These are phyloP conservation scores for Lasioglossum morio DNA, from an alignment of 2,888 invertebrate species.

Conservation along the genomic window DNA sequence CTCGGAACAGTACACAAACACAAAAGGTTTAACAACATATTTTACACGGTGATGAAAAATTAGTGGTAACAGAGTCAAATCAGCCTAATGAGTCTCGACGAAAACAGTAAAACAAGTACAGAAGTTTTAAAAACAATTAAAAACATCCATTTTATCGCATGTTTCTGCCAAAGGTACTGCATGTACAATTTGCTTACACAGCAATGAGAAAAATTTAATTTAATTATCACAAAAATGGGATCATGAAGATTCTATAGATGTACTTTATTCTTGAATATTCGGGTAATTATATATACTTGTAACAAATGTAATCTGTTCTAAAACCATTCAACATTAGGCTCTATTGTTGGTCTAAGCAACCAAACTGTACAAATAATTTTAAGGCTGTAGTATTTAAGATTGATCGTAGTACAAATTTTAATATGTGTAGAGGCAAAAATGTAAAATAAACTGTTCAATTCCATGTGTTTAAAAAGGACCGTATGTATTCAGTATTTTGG, in stretches of 20 bases:
- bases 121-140: neutral
- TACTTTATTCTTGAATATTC: neutral
- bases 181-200: neutral
- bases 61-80: neutral
- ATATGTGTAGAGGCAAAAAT: neutral
- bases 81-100: neutral
- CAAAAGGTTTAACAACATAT: neutral
- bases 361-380: neutral
- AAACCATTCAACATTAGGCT: neutral
- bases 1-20: neutral
- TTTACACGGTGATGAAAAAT: neutral
- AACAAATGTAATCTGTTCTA: neutral
- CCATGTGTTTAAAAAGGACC: neutral
- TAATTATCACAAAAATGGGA: neutral
- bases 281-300: neutral
- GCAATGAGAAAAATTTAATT: neutral
- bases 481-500: neutral
- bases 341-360: neutral
- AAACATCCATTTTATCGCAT: slow-evolving; percentile 2
- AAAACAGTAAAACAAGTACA: neutral
- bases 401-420: neutral
- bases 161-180: neutral
- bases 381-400: neutral
- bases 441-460: neutral
- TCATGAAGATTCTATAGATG: neutral